A percentile compares a stretch with the other conserved stretches of the same genome.
Conservation (phyloP, 2,888 invertebrate species). For the Acrocyrtus sp. region DNA sequence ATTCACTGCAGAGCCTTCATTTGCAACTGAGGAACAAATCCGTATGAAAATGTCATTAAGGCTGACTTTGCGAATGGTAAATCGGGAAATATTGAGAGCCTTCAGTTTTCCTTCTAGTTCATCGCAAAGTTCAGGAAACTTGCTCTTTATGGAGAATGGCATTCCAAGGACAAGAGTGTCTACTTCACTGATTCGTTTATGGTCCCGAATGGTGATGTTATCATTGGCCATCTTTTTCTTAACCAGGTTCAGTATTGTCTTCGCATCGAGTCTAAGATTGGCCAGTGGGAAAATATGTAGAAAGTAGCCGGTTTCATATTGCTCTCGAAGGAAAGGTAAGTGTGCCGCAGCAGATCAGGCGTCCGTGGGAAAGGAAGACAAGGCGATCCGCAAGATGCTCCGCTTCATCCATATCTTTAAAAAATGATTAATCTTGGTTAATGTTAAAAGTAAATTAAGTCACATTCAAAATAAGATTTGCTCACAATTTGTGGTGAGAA, state of each 20-base stretch:
- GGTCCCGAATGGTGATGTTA: conserved; percentile 4
- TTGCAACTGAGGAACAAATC: conserved; percentile 51
- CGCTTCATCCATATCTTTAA: conserved; percentile 56
- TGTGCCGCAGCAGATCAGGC: conserved; percentile 55
- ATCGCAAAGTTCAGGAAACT: conserved; percentile 52
- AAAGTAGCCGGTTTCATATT: conserved; percentile 58
- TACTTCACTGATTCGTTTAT: conserved; percentile 24
- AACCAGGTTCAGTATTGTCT: conserved; percentile 14
- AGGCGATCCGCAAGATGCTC: conserved; percentile 57
- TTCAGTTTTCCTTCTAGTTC: conserved; percentile 48
- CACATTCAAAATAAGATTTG: not conserved
- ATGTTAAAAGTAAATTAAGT: not conserved
- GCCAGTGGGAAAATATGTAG: conserved; percentile 16
- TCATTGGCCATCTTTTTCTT: conserved; percentile 14
- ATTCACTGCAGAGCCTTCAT: conserved; percentile 50
- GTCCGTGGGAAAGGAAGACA: conserved; percentile 55
- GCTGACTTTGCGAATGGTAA: conserved; percentile 42
- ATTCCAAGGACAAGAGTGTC: conserved; percentile 46
- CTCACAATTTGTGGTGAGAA: conserved; percentile 44
- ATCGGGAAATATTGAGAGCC: conserved; percentile 36
- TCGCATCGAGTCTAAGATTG: conserved; percentile 7
- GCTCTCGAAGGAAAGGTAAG: conserved; percentile 41
- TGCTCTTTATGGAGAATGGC: conserved; percentile 15
- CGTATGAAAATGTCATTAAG: conserved; percentile 59
- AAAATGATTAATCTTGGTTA: no score